Conservation (phyloP, 2,113 vertebrate species). For the Arizona elegans region DNA sequence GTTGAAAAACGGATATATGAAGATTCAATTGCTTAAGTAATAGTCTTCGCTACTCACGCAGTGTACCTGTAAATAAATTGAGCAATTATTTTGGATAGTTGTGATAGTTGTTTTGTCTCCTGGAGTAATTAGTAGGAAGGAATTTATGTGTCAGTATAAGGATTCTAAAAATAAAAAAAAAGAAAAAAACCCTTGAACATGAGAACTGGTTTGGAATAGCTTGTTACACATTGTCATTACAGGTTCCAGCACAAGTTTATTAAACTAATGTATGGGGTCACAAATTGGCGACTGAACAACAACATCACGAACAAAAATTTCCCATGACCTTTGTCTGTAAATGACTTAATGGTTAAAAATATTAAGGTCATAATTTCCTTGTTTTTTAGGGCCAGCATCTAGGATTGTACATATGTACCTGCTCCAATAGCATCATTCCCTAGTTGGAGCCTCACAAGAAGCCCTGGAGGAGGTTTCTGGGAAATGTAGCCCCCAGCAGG, state of each 20-base stretch:
- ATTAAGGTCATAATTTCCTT: neutral
- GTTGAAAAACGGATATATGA: neutral
- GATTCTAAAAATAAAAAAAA: neutral
- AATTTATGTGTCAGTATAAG: slow-evolving; percentile 1
- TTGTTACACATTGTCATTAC: slow-evolving; percentile 22
- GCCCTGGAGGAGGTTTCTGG: neutral
- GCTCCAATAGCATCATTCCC: neutral
- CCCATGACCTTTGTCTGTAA: neutral
- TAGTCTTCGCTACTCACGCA: neutral
- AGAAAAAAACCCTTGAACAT: neutral
- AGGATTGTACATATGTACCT: too few species aligned
- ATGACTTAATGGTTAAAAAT: neutral
- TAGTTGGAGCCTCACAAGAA: neutral
- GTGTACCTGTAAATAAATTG: neutral
- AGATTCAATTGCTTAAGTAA: slow-evolving; percentile 9
- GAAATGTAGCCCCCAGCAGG: neutral
- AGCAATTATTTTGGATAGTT: slow-evolving; percentile 1
- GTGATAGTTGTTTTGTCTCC: neutral
- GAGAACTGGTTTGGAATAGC: neutral
- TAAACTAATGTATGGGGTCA: slow-evolving; percentile 6
- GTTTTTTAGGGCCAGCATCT: neutral
- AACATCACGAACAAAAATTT: neutral
- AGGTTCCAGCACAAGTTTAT: neutral
- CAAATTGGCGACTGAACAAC: neutral
- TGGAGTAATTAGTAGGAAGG: neutral